These are phyloP conservation scores for Rhagoletis zephyria DNA, from an alignment of 1,140 invertebrate species.

Conservation along the genomic window DNA sequence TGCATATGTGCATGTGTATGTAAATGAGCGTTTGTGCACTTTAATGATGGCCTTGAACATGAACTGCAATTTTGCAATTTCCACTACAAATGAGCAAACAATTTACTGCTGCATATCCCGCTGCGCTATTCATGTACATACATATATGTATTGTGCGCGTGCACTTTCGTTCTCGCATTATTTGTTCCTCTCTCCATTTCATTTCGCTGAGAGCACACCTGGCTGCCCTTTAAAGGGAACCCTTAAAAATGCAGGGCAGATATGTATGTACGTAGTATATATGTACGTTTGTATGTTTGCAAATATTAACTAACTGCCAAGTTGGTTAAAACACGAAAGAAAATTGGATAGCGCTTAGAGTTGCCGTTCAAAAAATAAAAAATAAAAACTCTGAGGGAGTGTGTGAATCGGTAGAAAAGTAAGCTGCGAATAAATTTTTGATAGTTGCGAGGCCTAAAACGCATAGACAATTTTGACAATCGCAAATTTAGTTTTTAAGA, in stretches of 20 bases:
- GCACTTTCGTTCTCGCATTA: neutral
- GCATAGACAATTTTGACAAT: no score
- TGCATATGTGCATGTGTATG: neutral
- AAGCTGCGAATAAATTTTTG: no score
- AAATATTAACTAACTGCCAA: no score
- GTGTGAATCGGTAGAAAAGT: no score
- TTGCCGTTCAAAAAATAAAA: neutral
- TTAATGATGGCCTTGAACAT: slow-evolving; percentile 70
- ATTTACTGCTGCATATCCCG: neutral
- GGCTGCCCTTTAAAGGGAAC: slow-evolving; percentile 24
- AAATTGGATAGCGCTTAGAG: neutral
- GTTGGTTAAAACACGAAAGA: neutral
- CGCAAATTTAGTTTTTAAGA: no score
- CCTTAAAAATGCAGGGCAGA: slow-evolving; percentile 1
- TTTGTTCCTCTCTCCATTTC: neutral
- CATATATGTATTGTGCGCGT: neutral
- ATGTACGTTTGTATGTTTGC: no score
- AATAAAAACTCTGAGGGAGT: no score
- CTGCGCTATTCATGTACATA: neutral
- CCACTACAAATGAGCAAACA: neutral
- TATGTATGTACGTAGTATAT: neutral
- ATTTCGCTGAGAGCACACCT: neutral
- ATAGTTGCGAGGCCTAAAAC: no score
- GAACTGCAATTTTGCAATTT: slow-evolving; percentile 71
- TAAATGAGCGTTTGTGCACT: neutral